Conservation (phyloP, 2,888 invertebrate genomes). For the Mimas tiliae region DNA sequence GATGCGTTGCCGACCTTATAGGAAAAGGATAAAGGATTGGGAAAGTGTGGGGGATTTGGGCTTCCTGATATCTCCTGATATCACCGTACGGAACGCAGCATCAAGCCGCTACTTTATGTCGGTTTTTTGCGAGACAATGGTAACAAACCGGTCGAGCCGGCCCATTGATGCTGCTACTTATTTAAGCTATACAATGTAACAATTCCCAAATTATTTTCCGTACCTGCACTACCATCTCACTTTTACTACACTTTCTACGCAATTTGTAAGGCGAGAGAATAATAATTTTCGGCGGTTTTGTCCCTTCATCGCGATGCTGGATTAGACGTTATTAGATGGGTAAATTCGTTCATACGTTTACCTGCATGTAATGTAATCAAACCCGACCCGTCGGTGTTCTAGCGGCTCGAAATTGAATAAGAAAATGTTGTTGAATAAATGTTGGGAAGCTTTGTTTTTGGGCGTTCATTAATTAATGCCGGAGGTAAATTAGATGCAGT, state of each 20-base stretch:
- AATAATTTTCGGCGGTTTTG: constrained; percentile 61
- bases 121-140: too few relatives aligned
- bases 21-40: too few relatives aligned
- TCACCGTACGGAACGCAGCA: too few relatives aligned
- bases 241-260: constrained; percentile 49
- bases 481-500: neutral
- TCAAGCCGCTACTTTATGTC: too few relatives aligned
- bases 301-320: constrained; percentile 47
- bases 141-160: too few relatives aligned
- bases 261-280: constrained; percentile 74
- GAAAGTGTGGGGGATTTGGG: too few relatives aligned
- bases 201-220: too few relatives aligned
- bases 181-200: too few relatives aligned
- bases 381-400: constrained; percentile 11
- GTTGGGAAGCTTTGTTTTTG: neutral
- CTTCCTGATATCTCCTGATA: too few relatives aligned
- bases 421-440: neutral
- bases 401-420: constrained; percentile 15
- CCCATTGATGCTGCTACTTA: too few relatives aligned
- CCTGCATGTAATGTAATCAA: constrained; percentile 28
- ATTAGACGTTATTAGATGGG: constrained; percentile 49
- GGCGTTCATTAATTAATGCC: neutral
- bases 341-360: constrained; percentile 32
- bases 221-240: neutral
- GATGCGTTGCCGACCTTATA: too few relatives aligned